Conservation (phyloP, 2,797 vertebrate species). For the Crocodylus rhombifer region DNA sequence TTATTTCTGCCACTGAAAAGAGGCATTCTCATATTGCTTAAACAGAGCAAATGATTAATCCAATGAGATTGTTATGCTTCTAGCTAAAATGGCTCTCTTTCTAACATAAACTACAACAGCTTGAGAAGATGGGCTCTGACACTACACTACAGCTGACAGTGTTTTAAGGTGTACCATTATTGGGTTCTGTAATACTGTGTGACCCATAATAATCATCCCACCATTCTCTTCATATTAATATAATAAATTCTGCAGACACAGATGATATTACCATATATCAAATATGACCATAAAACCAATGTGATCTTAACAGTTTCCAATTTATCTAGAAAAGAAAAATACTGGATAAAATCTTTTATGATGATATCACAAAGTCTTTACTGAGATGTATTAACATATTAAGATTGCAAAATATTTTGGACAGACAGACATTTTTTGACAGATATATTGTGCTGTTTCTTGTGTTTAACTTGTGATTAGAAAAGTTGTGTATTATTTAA, state of each 20-base stretch:
- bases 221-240: slow-evolving; percentile 69
- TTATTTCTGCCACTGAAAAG: slow-evolving; percentile 77
- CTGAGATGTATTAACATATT: slow-evolving; percentile 27
- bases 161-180: slow-evolving; percentile 41
- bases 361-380: slow-evolving; percentile 52
- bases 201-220: slow-evolving; percentile 65
- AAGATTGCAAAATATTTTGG: slow-evolving; percentile 40
- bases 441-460: slow-evolving; percentile 37
- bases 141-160: slow-evolving; percentile 33
- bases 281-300: slow-evolving; percentile 69
- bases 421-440: slow-evolving; percentile 44
- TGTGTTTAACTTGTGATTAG: slow-evolving; percentile 33
- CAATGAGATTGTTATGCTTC: slow-evolving; percentile 55
- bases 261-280: slow-evolving; percentile 74
- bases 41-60: slow-evolving; percentile 58
- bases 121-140: slow-evolving; percentile 41
- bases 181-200: slow-evolving; percentile 50
- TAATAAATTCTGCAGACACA: slow-evolving; percentile 70
- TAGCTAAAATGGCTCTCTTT: slow-evolving; percentile 41
- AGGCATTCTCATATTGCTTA: slow-evolving; percentile 69
- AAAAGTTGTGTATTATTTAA: slow-evolving; percentile 53
- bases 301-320: slow-evolving; percentile 71
- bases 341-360: slow-evolving; percentile 57
- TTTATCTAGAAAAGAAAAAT: slow-evolving; percentile 72
- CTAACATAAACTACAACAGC: slow-evolving; percentile 28